Conservation (phyloP, 1,140 invertebrate genomes). For the Carposina sasakii region DNA sequence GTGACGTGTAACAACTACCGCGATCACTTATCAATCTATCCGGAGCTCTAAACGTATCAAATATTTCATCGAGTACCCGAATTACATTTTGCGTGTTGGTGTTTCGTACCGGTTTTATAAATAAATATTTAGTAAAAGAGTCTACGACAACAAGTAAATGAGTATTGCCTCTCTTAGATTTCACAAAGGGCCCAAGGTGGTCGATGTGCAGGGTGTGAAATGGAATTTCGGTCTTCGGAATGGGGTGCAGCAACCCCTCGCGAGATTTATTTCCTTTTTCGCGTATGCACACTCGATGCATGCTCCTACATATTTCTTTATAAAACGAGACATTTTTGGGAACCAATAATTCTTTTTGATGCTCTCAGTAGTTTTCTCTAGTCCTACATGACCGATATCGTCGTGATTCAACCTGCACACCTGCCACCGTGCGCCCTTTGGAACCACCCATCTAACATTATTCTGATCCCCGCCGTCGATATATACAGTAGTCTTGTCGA, state of each 20-base stretch:
- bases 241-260: neutral
- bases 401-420: too few relatives aligned
- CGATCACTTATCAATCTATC: neutral
- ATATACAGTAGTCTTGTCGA: neutral
- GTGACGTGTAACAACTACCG: neutral
- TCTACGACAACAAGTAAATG: neutral
- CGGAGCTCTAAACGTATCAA: neutral
- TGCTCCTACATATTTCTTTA: conserved; percentile 7
- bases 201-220: neutral
- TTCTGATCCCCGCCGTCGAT: neutral
- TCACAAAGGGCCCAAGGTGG: neutral
- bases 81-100: neutral
- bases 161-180: neutral
- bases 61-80: neutral
- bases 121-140: neutral
- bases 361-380: too few relatives aligned
- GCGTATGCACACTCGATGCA: conserved; percentile 5
- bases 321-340: conserved; percentile 15
- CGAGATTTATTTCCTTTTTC: neutral
- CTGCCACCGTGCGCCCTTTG: too few relatives aligned
- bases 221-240: neutral
- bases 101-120: neutral
- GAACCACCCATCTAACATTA: conserved; percentile 12
- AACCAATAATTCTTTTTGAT: too few relatives aligned
- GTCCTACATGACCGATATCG: conserved; percentile 18